Evolutionary conservation across 2,888 invertebrate genomes (phyloP).

Genomic region (Yponomeuta malinellus): DNA sequence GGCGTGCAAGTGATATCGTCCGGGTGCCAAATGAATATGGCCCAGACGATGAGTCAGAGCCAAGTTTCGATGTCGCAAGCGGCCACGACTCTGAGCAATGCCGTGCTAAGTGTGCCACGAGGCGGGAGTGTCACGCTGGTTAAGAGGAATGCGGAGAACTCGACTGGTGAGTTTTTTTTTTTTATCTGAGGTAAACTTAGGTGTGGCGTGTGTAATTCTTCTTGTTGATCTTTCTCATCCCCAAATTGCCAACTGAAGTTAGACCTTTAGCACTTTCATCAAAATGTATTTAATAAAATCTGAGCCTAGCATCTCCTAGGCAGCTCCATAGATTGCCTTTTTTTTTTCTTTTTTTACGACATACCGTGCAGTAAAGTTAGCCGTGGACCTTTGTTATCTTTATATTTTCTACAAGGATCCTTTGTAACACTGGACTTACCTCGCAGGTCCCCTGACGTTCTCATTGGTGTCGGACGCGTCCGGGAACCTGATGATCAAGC

Average conservation of each 20-base stretch:
- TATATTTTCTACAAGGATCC: too few species aligned
- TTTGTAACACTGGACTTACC: not conserved
- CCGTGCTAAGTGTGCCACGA: constrained; percentile 31
- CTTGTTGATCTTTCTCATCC: too few species aligned
- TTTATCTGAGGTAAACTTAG: not conserved
- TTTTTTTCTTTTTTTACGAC: too few species aligned
- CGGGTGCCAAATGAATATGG: constrained; percentile 27
- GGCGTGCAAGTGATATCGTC: constrained; percentile 61
- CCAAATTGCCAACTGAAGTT: too few species aligned
- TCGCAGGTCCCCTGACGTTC: constrained; percentile 56
- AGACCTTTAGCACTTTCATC: too few species aligned
- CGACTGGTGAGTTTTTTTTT: constrained; percentile 40
- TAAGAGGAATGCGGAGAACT: constrained; percentile 56
- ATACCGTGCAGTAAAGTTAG: too few species aligned
- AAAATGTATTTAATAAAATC: too few species aligned
- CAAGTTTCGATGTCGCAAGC: not conserved
- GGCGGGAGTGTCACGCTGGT: constrained; percentile 61
- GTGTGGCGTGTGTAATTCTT: too few species aligned
- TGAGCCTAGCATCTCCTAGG: too few species aligned
- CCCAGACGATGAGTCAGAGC: not conserved
- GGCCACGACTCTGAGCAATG: constrained; percentile 39
- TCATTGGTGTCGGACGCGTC: constrained; percentile 55
- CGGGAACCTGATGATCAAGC: constrained; percentile 63
- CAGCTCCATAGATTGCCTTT: too few species aligned
- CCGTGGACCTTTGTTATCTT: too few species aligned